Conservation (phyloP, 2,888 invertebrate genomes). For the Nycteola revayana region DNA sequence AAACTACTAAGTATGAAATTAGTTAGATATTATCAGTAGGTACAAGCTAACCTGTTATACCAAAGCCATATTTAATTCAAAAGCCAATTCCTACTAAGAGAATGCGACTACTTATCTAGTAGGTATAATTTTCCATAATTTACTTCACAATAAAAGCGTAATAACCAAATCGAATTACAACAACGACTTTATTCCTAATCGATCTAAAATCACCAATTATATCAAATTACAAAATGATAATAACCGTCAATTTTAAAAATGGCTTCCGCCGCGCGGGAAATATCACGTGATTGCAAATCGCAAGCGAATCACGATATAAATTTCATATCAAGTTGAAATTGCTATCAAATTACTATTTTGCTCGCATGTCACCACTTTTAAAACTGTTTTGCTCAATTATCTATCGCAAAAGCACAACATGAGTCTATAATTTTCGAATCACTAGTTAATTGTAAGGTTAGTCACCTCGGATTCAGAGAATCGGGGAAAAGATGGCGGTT, state of each 20-base stretch:
- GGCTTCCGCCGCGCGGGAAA: constrained; percentile 33
- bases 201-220: constrained; percentile 16
- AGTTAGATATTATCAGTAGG: too few species aligned
- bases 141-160: too few species aligned
- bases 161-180: not conserved
- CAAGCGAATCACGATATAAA: constrained; percentile 42
- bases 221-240: constrained; percentile 26
- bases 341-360: constrained; percentile 46
- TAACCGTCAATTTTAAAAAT: constrained; percentile 33
- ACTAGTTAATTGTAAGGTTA: constrained; percentile 31
- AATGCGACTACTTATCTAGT: too few species aligned
- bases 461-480: constrained; percentile 31
- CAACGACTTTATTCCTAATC: constrained; percentile 13
- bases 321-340: constrained; percentile 45
- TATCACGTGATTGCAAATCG: constrained; percentile 30
- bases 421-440: constrained; percentile 32
- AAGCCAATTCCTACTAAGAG: too few species aligned
- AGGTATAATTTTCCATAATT: too few species aligned
- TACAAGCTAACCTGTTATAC: too few species aligned
- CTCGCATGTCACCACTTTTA: constrained; percentile 45
- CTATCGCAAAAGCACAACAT: constrained; percentile 15
- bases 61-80: too few species aligned
- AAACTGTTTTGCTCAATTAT: constrained; percentile 26
- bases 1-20: too few species aligned
- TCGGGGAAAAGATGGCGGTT: constrained; percentile 27